Evolutionary conservation across 2,113 vertebrate species (phyloP).

Genomic region (Nothoprocta perdicaria): DNA sequence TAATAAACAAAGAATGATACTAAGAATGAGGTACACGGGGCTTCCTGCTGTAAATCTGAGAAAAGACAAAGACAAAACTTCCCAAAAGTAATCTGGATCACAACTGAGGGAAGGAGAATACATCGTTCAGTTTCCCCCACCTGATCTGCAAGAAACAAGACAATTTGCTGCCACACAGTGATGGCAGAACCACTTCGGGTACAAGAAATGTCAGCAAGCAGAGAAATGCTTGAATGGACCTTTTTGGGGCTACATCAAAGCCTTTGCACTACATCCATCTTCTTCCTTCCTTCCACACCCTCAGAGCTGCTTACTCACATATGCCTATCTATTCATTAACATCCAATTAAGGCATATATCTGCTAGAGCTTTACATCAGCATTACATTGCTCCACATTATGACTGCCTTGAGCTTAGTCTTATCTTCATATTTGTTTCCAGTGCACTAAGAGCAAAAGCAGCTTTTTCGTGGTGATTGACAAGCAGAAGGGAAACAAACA

Average conservation of each 20-base stretch:
- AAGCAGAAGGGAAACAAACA: constrained; percentile 33
- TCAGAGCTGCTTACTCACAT: background rate
- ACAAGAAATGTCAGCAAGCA: background rate
- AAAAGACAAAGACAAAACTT: background rate
- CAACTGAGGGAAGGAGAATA: background rate
- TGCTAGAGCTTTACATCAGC: constrained; percentile 34
- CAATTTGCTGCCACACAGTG: constrained; percentile 29
- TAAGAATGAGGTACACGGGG: accelerated
- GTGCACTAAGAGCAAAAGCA: background rate
- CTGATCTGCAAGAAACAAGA: background rate
- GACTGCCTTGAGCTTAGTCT: background rate
- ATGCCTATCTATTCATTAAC: constrained; percentile 30
- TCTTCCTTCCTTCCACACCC: constrained; percentile 7
- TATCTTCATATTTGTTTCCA: background rate
- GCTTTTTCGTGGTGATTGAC: constrained; percentile 8
- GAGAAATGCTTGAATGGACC: background rate
- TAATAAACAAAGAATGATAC: background rate
- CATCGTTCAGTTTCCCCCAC: background rate
- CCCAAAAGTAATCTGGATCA: background rate
- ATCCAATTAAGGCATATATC: constrained; percentile 32
- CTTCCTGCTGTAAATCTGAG: background rate
- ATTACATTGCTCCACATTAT: background rate
- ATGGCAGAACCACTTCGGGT: background rate
- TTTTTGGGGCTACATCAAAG: background rate
- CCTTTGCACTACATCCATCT: background rate